Conservation (phyloP, 2,888 invertebrate species). For the Halictus quadricinctus region DNA sequence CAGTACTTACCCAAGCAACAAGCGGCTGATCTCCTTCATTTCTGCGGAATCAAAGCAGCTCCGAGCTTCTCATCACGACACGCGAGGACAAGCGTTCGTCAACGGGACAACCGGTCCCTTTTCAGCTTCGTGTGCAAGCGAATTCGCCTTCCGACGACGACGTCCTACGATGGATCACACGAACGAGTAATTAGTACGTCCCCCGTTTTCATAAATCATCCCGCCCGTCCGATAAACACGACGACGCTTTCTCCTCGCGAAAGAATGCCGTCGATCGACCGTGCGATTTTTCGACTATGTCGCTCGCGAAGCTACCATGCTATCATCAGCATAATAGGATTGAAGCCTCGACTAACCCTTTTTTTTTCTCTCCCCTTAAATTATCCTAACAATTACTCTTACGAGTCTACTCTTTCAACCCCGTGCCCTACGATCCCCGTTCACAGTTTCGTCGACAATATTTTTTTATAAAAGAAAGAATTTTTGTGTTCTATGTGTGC, state of each 20-base stretch:
- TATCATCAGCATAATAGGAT: neutral
- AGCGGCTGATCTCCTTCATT: constrained; percentile 67
- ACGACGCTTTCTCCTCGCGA: constrained; percentile 52
- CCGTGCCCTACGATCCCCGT: neutral
- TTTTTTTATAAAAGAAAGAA: too few species aligned
- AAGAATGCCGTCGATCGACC: constrained; percentile 46
- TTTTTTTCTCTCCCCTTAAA: neutral
- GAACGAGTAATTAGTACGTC: constrained; percentile 60
- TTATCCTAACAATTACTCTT: too few species aligned
- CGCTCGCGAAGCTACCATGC: neutral
- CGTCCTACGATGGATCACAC: constrained; percentile 54
- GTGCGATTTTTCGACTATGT: constrained; percentile 26
- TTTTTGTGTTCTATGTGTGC: too few species aligned
- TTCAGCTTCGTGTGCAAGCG: constrained; percentile 1
- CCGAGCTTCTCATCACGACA: constrained; percentile 46
- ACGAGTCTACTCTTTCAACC: neutral
- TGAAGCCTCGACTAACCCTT: neutral
- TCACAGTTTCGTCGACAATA: neutral
- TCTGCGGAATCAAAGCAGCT: constrained; percentile 38
- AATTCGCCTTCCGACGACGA: constrained; percentile 27
- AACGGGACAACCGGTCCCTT: constrained; percentile 43
- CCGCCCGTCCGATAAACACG: constrained; percentile 41
- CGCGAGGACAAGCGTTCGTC: constrained; percentile 36
- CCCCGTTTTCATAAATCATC: constrained; percentile 67
- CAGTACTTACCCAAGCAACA: constrained; percentile 69